Evolutionary conservation across 2,113 vertebrate species (phyloP).

Genomic region (Ranitomeya variabilis): DNA sequence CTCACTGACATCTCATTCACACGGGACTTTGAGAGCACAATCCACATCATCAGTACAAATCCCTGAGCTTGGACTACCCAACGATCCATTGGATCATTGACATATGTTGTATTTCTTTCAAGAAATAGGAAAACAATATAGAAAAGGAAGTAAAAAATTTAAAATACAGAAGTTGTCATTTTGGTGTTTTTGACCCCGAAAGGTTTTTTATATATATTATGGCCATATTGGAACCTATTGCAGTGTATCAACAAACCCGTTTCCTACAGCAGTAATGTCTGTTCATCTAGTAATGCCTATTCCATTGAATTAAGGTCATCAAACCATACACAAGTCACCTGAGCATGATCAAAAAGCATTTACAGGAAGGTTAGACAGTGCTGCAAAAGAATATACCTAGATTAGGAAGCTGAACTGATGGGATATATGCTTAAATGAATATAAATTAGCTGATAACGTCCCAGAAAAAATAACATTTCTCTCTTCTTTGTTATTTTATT

Average conservation of each 20-base stretch:
- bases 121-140: background rate
- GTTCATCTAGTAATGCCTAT: constrained; percentile 21
- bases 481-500: constrained; percentile 84
- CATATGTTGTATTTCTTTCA: no score
- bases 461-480: constrained; percentile 83
- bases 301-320: constrained; percentile 16
- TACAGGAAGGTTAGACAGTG: constrained; percentile 71
- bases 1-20: no score
- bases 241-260: background rate
- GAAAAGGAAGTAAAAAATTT: background rate
- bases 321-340: constrained; percentile 34
- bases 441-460: constrained; percentile 87
- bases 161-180: background rate
- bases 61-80: no score
- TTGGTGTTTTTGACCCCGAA: background rate
- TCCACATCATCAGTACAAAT: no score
- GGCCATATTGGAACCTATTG: background rate
- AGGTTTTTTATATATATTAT: background rate
- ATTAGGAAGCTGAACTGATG: constrained; percentile 82
- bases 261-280: constrained; percentile 10
- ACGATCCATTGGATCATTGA: no score
- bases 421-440: constrained; percentile 88
- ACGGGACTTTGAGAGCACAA: no score
- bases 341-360: constrained; percentile 50
- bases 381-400: constrained; percentile 75